Evolutionary conservation across 2,113 vertebrate genomes (phyloP).

Genomic region (Oenanthe melanoleuca): DNA sequence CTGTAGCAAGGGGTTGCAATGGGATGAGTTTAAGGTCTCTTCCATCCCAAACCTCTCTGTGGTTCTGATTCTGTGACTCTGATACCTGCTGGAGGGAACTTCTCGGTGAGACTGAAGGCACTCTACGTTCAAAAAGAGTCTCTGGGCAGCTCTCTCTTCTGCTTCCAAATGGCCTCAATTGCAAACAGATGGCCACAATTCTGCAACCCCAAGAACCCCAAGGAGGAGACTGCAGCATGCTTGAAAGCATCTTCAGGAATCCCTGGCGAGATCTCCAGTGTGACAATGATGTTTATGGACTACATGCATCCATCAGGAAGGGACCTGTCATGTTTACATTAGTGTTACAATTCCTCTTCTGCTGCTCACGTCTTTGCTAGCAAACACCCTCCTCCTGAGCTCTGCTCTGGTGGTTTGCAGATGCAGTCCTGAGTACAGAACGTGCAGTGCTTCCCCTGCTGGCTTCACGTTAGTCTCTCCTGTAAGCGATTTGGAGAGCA

Average conservation of each 20-base stretch:
- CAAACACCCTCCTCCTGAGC: neutral
- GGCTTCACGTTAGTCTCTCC: neutral
- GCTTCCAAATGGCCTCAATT: conserved; percentile 73
- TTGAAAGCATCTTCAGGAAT: conserved; percentile 70
- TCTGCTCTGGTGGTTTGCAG: neutral
- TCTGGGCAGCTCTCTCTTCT: conserved; percentile 21
- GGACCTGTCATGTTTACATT: neutral
- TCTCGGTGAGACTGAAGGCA: neutral
- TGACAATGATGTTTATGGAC: conserved; percentile 58
- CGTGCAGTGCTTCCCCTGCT: neutral
- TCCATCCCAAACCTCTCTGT: neutral
- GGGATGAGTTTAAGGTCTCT: neutral
- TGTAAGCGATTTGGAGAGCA: neutral
- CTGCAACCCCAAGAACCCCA: conserved; percentile 64
- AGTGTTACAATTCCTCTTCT: neutral
- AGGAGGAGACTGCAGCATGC: conserved; percentile 70
- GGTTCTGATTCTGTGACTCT: neutral
- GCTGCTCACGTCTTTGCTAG: conserved; percentile 60
- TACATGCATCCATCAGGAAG: conserved; percentile 11
- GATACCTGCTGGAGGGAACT: neutral
- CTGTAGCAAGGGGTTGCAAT: neutral
- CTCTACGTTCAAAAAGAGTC: neutral
- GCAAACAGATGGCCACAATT: conserved; percentile 82
- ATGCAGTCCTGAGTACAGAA: neutral
- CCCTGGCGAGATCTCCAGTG: conserved; percentile 53